These are phyloP conservation scores for Microchirus variegatus DNA, from an alignment of 2,797 vertebrate species.

Conservation along the genomic window DNA sequence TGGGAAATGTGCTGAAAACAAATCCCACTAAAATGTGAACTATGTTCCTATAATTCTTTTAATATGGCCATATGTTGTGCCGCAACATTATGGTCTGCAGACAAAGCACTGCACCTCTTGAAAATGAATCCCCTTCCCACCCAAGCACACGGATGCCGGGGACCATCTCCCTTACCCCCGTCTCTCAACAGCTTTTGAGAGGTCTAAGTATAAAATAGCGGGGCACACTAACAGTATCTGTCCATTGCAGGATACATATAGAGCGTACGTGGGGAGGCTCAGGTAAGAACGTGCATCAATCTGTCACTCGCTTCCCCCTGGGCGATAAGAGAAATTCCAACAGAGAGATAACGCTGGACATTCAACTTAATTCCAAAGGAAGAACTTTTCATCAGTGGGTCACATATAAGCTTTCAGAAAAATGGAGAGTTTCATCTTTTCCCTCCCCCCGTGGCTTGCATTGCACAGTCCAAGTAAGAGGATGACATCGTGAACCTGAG, in stretches of 20 bases:
- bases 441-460: slow-evolving; percentile 27
- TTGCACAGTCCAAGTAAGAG: slow-evolving; percentile 50
- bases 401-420: slow-evolving; percentile 82
- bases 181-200: slow-evolving; percentile 93
- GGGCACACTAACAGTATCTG: slow-evolving; percentile 85
- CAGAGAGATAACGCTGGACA: slow-evolving; percentile 82
- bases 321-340: slow-evolving; percentile 88
- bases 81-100: slow-evolving; percentile 49
- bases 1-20: not conserved
- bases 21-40: slow-evolving; percentile 10
- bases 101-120: slow-evolving; percentile 76
- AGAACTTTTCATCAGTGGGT: slow-evolving; percentile 84
- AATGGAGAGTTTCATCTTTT: slow-evolving; percentile 49
- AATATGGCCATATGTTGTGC: slow-evolving; percentile 29
- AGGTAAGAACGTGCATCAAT: slow-evolving; percentile 85
- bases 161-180: slow-evolving; percentile 79
- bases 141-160: slow-evolving; percentile 84
- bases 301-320: slow-evolving; percentile 86
- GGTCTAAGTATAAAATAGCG: slow-evolving; percentile 85
- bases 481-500: slow-evolving; percentile 61
- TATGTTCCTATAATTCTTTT: slow-evolving; percentile 21
- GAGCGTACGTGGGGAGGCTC: slow-evolving; percentile 82
- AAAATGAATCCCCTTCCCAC: slow-evolving; percentile 82
- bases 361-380: slow-evolving; percentile 84
- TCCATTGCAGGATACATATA: slow-evolving; percentile 85